Percentiles rank a stretch among this genome's conserved stretches.
Evolutionary conservation across 2,888 invertebrate species (phyloP).

Genomic region (Philonicus albiceps): DNA sequence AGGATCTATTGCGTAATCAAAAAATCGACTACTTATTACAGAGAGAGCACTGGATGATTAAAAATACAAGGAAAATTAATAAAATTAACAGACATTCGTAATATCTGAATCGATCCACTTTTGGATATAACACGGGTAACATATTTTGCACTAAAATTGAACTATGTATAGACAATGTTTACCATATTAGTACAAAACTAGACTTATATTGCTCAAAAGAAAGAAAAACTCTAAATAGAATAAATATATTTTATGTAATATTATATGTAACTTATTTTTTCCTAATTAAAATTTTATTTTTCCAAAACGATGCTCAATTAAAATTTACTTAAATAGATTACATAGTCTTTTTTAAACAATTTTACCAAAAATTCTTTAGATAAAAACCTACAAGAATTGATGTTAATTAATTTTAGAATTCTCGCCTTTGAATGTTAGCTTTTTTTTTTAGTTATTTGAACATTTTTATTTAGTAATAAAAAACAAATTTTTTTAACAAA

Average conservation of each 20-base stretch:
- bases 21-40: background rate
- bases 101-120: background rate
- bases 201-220: background rate
- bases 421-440: background rate
- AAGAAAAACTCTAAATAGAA: background rate
- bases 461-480: background rate
- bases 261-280: background rate
- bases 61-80: background rate
- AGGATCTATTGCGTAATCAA: background rate
- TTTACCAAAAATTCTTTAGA: background rate
- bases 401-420: slow-evolving; percentile 12
- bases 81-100: background rate
- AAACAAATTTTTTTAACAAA: background rate
- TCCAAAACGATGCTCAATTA: background rate
- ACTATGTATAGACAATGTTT: too few relatives aligned
- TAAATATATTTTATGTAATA: background rate
- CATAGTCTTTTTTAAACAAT: background rate
- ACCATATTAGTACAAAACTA: background rate
- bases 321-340: background rate
- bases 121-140: too few relatives aligned
- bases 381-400: background rate
- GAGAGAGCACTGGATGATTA: background rate
- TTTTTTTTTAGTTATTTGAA: background rate
- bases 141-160: too few relatives aligned
- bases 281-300: background rate